A percentile compares a stretch with the other conserved stretches of the same genome.
Evolutionary conservation across 2,113 vertebrate species (phyloP).

Genomic region (Glaucidium brasilianum): DNA sequence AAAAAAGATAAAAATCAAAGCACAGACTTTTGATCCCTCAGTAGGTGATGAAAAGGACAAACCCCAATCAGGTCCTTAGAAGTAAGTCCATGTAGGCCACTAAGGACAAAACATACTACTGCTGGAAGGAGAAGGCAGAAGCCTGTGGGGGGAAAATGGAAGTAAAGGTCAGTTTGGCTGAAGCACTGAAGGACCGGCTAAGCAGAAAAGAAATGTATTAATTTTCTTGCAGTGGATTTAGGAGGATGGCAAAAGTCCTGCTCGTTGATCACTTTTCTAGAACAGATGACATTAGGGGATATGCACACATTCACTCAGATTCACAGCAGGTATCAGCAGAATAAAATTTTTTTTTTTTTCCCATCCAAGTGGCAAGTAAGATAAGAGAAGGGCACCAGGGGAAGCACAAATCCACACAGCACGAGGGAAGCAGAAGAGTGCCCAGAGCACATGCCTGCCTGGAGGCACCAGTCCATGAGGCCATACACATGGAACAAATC

Average conservation of each 20-base stretch:
- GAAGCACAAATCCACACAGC: rapidly evolving
- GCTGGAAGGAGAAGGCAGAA: neutral
- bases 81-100: neutral
- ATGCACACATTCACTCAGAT: neutral
- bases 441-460: rapidly evolving
- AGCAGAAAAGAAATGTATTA: neutral
- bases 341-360: neutral
- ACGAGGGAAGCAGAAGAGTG: neutral
- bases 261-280: neutral
- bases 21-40: neutral
- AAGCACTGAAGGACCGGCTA: neutral
- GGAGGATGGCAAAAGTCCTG: neutral
- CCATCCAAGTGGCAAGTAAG: rapidly evolving
- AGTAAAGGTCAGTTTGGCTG: constrained; percentile 18
- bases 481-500: rapidly evolving
- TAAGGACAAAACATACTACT: neutral
- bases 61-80: neutral
- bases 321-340: neutral
- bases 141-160: neutral
- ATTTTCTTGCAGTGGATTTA: neutral
- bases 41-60: neutral
- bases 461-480: rapidly evolving
- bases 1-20: neutral
- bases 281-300: neutral
- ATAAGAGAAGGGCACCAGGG: rapidly evolving